Conservation (phyloP, 2,113 vertebrate genomes). For the Mobula birostris region DNA sequence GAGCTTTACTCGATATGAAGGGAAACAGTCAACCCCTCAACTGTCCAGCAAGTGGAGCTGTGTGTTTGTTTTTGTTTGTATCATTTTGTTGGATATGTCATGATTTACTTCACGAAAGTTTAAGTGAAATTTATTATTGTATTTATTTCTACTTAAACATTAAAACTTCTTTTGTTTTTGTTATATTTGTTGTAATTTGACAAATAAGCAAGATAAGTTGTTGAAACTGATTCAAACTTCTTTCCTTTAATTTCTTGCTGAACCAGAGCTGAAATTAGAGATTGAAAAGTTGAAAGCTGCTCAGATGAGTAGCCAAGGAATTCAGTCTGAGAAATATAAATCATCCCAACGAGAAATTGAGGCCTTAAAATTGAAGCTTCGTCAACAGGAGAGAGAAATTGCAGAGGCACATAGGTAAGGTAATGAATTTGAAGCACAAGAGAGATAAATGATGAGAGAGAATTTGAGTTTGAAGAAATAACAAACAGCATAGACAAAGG, state of each 20-base stretch:
- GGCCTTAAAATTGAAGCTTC: conserved; percentile 66
- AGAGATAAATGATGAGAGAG: background rate
- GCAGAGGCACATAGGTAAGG: conserved; percentile 74
- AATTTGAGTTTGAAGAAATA: background rate
- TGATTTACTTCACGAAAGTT: background rate
- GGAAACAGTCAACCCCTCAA: background rate
- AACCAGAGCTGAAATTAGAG: conserved; percentile 83
- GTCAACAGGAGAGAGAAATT: conserved; percentile 80
- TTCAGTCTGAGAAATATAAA: conserved; percentile 72
- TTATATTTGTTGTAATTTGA: background rate
- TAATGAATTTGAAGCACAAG: background rate
- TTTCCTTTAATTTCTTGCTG: conserved; percentile 26
- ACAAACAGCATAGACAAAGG: too few species aligned
- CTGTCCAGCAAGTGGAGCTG: conserved; percentile 15
- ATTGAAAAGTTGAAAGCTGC: conserved; percentile 84
- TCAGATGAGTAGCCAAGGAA: conserved; percentile 66
- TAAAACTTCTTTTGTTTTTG: background rate
- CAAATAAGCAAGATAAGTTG: background rate
- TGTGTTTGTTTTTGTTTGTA: background rate
- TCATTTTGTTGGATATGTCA: background rate
- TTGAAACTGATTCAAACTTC: conserved; percentile 37
- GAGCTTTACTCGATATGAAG: background rate
- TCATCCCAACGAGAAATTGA: conserved; percentile 77
- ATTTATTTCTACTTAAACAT: background rate
- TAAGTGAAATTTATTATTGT: background rate